A percentile compares a stretch with the other conserved stretches of the same genome.
Conservation (phyloP, 2,797 vertebrate genomes). For the Alcedo atthis region DNA sequence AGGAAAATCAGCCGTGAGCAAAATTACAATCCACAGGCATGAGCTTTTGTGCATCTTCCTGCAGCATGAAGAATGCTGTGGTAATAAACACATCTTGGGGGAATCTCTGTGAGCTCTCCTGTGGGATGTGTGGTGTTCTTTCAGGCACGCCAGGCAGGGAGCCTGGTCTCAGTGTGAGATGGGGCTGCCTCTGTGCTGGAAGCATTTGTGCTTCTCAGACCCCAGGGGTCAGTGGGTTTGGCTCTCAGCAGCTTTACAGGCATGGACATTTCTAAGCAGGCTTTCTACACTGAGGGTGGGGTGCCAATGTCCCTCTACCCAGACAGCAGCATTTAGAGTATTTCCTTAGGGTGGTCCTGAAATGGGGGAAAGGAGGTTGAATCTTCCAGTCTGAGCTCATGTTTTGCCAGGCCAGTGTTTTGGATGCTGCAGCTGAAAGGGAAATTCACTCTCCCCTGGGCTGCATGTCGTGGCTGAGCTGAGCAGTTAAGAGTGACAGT, state of each 20-base stretch:
- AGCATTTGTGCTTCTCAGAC: background rate
- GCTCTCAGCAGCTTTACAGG: background rate
- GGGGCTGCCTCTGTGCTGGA: background rate
- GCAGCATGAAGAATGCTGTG: background rate
- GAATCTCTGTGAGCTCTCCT: background rate
- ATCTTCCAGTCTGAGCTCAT: background rate
- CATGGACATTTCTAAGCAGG: background rate
- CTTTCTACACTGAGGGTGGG: background rate
- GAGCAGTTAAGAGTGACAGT: background rate
- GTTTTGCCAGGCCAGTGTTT: background rate
- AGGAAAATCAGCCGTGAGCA: conserved; percentile 50
- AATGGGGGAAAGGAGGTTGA: background rate
- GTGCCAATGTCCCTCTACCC: background rate
- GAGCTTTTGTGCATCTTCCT: conserved; percentile 10
- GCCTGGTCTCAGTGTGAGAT: rapidly evolving
- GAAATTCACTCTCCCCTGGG: background rate
- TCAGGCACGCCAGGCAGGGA: rapidly evolving
- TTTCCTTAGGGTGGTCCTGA: background rate
- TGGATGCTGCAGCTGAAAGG: background rate
- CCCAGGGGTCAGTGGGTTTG: background rate
- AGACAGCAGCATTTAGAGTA: background rate
- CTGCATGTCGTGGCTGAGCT: background rate
- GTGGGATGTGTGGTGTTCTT: background rate
- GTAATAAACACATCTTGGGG: background rate
- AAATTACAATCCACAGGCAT: background rate